Conservation (phyloP, 2,888 invertebrate species). For the Zaprionus lineosus region DNA sequence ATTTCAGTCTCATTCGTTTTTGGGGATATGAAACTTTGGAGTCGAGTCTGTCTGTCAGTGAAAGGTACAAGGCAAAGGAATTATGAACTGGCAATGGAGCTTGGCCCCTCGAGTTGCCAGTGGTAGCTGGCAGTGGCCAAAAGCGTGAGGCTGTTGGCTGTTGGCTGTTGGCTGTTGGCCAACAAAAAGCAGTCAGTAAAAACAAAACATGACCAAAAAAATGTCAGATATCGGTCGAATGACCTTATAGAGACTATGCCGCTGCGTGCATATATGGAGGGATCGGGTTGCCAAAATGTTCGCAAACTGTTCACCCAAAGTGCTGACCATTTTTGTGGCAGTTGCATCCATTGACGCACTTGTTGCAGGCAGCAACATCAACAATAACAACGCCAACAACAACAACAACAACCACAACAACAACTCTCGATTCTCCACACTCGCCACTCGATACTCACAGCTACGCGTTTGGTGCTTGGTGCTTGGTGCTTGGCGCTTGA, state of each 20-base stretch:
- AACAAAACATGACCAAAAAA: conserved; percentile 31
- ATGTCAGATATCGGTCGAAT: conserved; percentile 71
- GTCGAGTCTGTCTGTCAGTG: conserved; percentile 26
- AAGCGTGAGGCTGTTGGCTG: neutral
- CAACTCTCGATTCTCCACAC: too few relatives aligned
- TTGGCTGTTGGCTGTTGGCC: too few relatives aligned
- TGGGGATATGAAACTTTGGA: neutral
- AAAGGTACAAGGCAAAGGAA: conserved; percentile 63
- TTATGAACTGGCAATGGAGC: conserved; percentile 53
- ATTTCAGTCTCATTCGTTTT: too few relatives aligned
- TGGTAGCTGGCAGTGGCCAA: conserved; percentile 7
- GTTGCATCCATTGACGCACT: conserved; percentile 70
- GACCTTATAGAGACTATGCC: conserved; percentile 55
- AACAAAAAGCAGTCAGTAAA: conserved; percentile 29
- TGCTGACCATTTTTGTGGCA: conserved; percentile 55
- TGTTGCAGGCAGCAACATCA: conserved; percentile 46
- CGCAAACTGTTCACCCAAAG: conserved; percentile 53
- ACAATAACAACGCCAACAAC: too few relatives aligned
- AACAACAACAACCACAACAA: too few relatives aligned
- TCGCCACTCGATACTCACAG: too few relatives aligned
- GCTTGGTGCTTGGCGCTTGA: conserved; percentile 16
- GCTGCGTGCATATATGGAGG: conserved; percentile 52
- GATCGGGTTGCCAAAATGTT: conserved; percentile 51
- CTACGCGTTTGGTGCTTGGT: too few relatives aligned
- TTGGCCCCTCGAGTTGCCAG: conserved; percentile 35